Base-by-base conservation (phyloP, 1,140 invertebrate species). In the Penaeus vannamei region DNA sequence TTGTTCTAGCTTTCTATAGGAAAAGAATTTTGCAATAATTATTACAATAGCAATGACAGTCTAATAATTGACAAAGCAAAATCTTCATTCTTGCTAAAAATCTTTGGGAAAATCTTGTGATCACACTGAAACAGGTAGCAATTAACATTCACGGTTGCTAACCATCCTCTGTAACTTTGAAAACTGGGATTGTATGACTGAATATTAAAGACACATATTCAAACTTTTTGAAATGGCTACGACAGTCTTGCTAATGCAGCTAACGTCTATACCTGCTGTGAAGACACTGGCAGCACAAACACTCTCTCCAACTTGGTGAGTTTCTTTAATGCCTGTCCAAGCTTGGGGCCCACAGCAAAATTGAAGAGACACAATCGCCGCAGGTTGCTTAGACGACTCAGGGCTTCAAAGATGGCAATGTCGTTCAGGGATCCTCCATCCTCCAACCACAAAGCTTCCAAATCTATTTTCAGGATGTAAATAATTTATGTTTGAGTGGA, bases 351-450 rank as follows among this genome's bases (percentile, higher is more conserved):
- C 17, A 87, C 77, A 17, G 66, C 61, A 46, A 87, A 87, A 29
- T 82, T 87, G 62, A 87, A 87, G 62, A 87, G 86, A 46, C 86
- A 87, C 61, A 87, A 81, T 42, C 86, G 86, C 64, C 86, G 77
- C 22, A 87, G 36, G 26, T 69, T 80, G 79, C 19, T 42, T 22
- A 87, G 79, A 14, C 79, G 86, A 69, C 76, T 87, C 59, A 87
- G 8, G 14, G 61, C 86, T 64, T 87, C 86, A 59, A 26, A 80
- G 23, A 87, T 69, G 46, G 17, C 12, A 64, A n/a, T 23, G 42
- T 87, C 86, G 32, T n/a, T 81, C 17, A 66, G 4, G 20, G 61
- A 69, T 19, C 86, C 86, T 82, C 86, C 86, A 26, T 87, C 86
- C 32, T 87, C 86, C 29, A 87, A 26, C 86, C 86, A 87, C 26